Evolutionary conservation across 2,113 vertebrate genomes (phyloP).

Genomic region (Chrysochloris asiatica): DNA sequence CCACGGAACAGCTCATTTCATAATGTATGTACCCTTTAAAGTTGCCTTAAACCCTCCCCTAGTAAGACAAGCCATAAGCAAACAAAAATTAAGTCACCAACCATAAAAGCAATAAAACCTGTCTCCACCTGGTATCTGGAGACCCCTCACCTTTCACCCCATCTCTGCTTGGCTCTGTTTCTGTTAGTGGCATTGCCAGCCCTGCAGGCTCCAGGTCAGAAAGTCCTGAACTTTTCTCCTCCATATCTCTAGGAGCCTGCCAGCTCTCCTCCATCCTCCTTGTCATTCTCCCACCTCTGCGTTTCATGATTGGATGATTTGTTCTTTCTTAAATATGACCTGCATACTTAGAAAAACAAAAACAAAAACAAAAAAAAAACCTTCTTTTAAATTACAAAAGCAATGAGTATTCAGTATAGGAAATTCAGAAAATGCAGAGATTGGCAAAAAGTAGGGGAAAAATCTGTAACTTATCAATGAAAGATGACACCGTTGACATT

Average conservation of each 20-base stretch:
- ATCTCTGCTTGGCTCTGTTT: background rate
- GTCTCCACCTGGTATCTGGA: background rate
- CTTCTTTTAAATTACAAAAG: background rate
- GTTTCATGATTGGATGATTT: background rate
- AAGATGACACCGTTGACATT: background rate
- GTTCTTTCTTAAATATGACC: background rate
- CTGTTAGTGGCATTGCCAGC: background rate
- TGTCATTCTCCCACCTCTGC: background rate
- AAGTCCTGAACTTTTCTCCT: background rate
- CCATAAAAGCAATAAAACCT: background rate
- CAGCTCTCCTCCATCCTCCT: background rate
- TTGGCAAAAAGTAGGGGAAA: background rate
- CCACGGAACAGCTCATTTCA: too few species aligned
- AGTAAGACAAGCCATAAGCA: conserved; percentile 14
- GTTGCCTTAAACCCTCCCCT: conserved; percentile 1
- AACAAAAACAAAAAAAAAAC: too few species aligned
- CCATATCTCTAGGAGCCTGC: background rate
- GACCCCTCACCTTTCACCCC: background rate
- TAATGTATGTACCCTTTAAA: too few species aligned
- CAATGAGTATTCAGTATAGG: background rate
- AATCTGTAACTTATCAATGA: background rate
- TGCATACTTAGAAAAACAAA: background rate
- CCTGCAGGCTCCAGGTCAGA: background rate
- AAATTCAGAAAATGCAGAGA: background rate
- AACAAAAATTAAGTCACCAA: conserved; percentile 13